Base-by-base conservation (phyloP, 2,797 vertebrate genomes). In the Mus spretus region DNA sequence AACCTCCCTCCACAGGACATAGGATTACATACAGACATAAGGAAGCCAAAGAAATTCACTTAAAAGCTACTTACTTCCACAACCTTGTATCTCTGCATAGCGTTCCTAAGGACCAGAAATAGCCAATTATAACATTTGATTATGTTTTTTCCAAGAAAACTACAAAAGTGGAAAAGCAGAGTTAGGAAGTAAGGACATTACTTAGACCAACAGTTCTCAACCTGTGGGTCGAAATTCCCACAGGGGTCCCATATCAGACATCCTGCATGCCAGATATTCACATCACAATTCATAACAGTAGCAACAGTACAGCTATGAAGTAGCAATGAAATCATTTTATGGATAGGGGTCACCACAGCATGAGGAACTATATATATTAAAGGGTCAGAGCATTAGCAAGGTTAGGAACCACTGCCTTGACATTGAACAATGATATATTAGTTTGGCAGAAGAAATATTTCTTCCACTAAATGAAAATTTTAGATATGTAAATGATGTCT, bases 381-480 rank as follows among this genome's bases (percentile, higher is more conserved):
- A 84, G 5, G 15, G 57, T 20, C 4, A 15, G 13, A 34, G 26
- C 17, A 63, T 20, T 34, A 84, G 40, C 28, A 34, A 65, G 17
- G 59, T 47, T 20, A 37, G 31, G 28, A 50, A 11, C 44, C 40
- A 84, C 19, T 84, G 61, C 0, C 40, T 89, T 53, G 34, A 84
- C 34, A n/a, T 77, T 80, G 24, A 81, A 50, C 91, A 53, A 83
- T 40, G 89, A 79, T n/a, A 37, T 90, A 26, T 63, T 88, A 40
- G n/a, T 80, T 95, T 88, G 55, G 20, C 88, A 96, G 34, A 94
- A 91, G 37, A 95, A 91, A 50, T 44, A 84, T 40, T 91, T 97
- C 59, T 89, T 31, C 63, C 67, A 40, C 34, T 26, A 88, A 93
- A 70, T 70, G 55, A 77, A 89, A 94, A 88, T 74, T 47, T 81